phyloP scores from a whole-genome alignment of 2,797 vertebrate species.

The Typhlichthys subterraneus region DNA sequence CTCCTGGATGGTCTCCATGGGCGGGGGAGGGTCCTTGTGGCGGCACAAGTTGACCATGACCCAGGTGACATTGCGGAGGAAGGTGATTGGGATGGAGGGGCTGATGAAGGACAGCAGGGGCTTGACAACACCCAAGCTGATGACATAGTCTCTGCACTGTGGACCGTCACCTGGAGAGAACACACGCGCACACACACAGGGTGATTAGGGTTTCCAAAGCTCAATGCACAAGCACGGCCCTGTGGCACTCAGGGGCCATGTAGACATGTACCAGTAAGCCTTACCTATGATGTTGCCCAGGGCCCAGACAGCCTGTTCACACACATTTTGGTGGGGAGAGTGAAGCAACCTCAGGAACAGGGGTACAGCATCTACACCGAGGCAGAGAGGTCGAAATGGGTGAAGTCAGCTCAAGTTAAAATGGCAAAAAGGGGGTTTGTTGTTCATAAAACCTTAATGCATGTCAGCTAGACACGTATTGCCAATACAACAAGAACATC shows the following conservation, averaged over 20 bases:
- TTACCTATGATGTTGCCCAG: slow-evolving; percentile 98
- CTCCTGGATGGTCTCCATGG: slow-evolving; percentile 99
- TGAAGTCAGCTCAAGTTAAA: too few species aligned
- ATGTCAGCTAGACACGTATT: too few species aligned
- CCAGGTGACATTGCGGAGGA: slow-evolving; percentile 99
- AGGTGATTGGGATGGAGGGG: slow-evolving; percentile 99
- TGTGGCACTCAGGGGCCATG: too few species aligned
- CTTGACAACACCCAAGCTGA: slow-evolving; percentile 96
- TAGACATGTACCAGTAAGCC: slow-evolving; percentile 39
- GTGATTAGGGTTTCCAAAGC: neutral
- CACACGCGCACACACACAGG: neutral
- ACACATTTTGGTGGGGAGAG: slow-evolving; percentile 98
- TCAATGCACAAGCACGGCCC: too few species aligned
- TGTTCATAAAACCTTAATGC: too few species aligned
- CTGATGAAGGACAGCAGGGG: slow-evolving; percentile 98
- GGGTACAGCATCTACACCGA: slow-evolving; percentile 89
- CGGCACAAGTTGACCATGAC: slow-evolving; percentile 99
- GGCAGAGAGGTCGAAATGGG: neutral
- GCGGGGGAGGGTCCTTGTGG: slow-evolving; percentile 98
- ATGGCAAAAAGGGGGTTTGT: too few species aligned
- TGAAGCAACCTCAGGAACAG: slow-evolving; percentile 95
- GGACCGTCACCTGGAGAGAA: slow-evolving; percentile 91
- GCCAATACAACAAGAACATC: too few species aligned
- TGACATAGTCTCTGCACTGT: slow-evolving; percentile 98
- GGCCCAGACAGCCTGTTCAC: slow-evolving; percentile 98